A percentile compares a stretch with the other conserved stretches of the same genome.
Evolutionary conservation across 2,888 invertebrate genomes (phyloP).

Genomic region (Tinea pellionella): DNA sequence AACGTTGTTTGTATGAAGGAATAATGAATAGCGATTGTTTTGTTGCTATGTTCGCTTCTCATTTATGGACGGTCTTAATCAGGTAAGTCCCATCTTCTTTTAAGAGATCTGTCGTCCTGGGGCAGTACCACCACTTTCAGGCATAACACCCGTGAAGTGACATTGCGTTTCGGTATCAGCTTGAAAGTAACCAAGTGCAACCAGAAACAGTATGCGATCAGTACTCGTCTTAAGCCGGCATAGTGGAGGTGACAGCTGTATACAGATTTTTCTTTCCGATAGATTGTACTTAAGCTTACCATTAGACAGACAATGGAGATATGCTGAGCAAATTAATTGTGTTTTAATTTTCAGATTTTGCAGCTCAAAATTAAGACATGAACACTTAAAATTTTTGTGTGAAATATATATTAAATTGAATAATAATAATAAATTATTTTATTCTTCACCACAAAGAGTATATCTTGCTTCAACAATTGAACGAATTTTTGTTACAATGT

Average conservation of each 20-base stretch:
- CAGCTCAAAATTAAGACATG: conserved; percentile 11
- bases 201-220: too few species aligned
- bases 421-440: conserved; percentile 25
- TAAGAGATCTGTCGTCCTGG: too few species aligned
- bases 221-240: too few species aligned
- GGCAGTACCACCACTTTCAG: background rate
- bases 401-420: conserved; percentile 37
- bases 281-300: too few species aligned
- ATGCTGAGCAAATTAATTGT: background rate
- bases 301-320: background rate
- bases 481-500: conserved; percentile 31
- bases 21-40: conserved; percentile 33
- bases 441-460: conserved; percentile 36
- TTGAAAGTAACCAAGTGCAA: too few species aligned
- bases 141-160: too few species aligned
- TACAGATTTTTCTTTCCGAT: too few species aligned
- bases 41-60: conserved; percentile 40
- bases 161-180: too few species aligned
- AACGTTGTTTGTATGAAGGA: conserved; percentile 33
- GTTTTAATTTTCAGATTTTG: conserved; percentile 27
- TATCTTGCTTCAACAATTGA: conserved; percentile 32
- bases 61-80: conserved; percentile 43
- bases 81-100: conserved; percentile 28
- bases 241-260: too few species aligned
- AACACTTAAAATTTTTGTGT: conserved; percentile 24